Evolutionary conservation across 2,888 invertebrate species (phyloP).

Genomic region (Erpobdella octoculata): DNA sequence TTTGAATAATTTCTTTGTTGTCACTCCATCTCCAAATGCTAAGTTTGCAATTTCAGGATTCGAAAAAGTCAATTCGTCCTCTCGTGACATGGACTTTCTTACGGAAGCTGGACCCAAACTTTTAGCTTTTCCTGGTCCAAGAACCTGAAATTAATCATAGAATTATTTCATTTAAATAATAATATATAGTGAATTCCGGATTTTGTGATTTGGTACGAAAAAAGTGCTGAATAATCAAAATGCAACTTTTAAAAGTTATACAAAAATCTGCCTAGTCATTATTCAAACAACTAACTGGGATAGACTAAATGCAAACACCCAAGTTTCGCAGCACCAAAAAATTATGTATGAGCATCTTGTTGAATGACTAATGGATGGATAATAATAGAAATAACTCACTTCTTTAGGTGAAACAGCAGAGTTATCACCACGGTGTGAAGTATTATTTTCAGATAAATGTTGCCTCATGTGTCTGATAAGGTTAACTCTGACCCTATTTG

Average conservation of each 20-base stretch:
- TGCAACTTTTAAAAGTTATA: too few relatives aligned
- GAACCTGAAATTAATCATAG: background rate
- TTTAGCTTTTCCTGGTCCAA: background rate
- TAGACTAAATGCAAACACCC: too few relatives aligned
- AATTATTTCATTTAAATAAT: background rate
- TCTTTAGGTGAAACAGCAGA: background rate
- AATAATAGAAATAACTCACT: background rate
- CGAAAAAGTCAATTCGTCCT: background rate
- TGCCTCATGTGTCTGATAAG: constrained; percentile 30
- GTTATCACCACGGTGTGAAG: background rate
- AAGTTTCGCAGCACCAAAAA: too few relatives aligned
- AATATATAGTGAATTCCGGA: too few relatives aligned
- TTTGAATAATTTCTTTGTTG: constrained; percentile 28
- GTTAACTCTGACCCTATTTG: constrained; percentile 31
- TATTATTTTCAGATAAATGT: constrained; percentile 19
- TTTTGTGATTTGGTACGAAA: too few relatives aligned
- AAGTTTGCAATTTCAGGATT: background rate
- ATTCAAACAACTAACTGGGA: too few relatives aligned
- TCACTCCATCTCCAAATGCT: background rate
- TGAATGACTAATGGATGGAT: too few relatives aligned
- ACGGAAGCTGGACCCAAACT: background rate
- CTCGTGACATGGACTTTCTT: background rate
- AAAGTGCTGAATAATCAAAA: too few relatives aligned
- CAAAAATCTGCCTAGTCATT: too few relatives aligned
- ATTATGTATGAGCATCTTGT: too few relatives aligned